Percentiles rank a stretch among this genome's conserved stretches.
Evolutionary conservation across 2,888 invertebrate genomes (phyloP).

Genomic region (Sabatieria punctata): DNA sequence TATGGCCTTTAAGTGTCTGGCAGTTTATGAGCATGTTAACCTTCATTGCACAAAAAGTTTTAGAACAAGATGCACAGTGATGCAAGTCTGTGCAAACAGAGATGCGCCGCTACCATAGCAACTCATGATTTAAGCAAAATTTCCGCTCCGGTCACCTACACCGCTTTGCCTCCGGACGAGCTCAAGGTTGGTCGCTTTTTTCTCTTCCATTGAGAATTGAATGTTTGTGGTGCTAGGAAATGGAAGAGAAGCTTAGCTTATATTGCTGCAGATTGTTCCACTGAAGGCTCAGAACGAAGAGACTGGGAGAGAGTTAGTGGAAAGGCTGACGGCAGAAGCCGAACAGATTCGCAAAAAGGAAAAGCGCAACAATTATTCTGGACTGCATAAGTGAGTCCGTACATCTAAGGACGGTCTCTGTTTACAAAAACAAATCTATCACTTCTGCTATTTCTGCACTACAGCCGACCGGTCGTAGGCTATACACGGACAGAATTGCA

Average conservation of each 20-base stretch:
- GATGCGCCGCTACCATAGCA: constrained; percentile 60
- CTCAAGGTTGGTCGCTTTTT: too few relatives aligned
- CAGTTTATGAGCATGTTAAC: too few relatives aligned
- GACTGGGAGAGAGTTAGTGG: constrained; percentile 50
- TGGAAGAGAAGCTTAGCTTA: too few relatives aligned
- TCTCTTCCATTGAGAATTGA: too few relatives aligned
- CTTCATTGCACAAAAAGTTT: too few relatives aligned
- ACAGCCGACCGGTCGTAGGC: too few relatives aligned
- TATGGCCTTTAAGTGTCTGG: too few relatives aligned
- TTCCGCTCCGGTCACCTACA: constrained; percentile 45
- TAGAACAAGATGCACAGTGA: constrained; percentile 46
- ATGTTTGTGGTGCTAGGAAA: too few relatives aligned
- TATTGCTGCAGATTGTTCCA: constrained; percentile 39
- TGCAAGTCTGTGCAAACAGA: constrained; percentile 51
- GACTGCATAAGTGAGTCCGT: constrained; percentile 51
- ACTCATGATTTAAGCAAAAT: constrained; percentile 59
- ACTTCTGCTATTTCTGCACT: too few relatives aligned
- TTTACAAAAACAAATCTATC: too few relatives aligned
- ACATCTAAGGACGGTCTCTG: not conserved
- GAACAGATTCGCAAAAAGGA: constrained; percentile 62
- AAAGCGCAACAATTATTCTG: constrained; percentile 60
- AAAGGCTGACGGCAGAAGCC: constrained; percentile 54
- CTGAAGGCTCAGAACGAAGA: constrained; percentile 45
- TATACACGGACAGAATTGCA: too few relatives aligned
- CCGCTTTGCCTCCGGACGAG: constrained; percentile 48